Evolutionary conservation across 2,888 invertebrate species (phyloP).

Genomic region (Incurvaria masculella): DNA sequence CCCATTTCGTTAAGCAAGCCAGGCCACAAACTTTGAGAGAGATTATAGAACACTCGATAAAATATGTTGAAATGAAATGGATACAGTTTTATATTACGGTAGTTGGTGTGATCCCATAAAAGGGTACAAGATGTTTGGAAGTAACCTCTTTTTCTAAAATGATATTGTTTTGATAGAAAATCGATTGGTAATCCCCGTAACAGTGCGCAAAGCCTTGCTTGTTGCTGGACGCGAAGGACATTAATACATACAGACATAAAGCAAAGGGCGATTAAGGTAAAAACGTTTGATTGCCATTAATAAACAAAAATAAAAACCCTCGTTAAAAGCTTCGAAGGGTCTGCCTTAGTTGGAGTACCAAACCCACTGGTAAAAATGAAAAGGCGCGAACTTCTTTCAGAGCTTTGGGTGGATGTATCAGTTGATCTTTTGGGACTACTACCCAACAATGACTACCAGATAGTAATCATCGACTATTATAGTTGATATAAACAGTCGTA

Average conservation of each 20-base stretch:
- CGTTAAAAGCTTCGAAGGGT: constrained; percentile 12
- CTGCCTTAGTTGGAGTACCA: constrained; percentile 1
- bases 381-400: constrained; percentile 13
- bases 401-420: constrained; percentile 7
- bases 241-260: too few relatives aligned
- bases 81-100: neutral
- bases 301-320: constrained; percentile 12
- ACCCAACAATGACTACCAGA: neutral
- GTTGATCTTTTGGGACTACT: neutral
- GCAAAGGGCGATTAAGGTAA: constrained; percentile 16
- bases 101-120: neutral
- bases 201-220: constrained; percentile 12
- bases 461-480: neutral
- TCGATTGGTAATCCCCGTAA: constrained; percentile 13
- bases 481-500: too few relatives aligned
- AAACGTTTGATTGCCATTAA: constrained; percentile 20
- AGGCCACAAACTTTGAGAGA: neutral
- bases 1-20: constrained; percentile 12
- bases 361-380: constrained; percentile 13
- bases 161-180: neutral
- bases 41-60: neutral
- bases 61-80: neutral
- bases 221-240: constrained; percentile 19
- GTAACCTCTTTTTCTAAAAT: neutral
- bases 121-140: neutral